These are phyloP conservation scores for Spisula solida DNA, from an alignment of 2,888 invertebrate species.

Conservation along the genomic window DNA sequence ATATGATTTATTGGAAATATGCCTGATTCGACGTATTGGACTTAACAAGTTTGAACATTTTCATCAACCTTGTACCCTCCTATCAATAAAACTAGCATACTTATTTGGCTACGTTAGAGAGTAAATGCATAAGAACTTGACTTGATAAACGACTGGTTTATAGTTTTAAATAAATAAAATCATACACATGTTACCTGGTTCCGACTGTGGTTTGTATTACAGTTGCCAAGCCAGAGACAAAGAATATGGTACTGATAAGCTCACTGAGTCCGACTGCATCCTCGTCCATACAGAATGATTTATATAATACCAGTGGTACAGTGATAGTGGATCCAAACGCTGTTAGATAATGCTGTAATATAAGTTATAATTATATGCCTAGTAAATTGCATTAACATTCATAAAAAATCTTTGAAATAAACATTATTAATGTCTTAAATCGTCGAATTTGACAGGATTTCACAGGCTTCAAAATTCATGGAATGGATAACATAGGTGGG, in stretches of 20 bases:
- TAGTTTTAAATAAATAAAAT: too few species aligned
- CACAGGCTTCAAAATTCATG: not conserved
- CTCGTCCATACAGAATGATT: constrained; percentile 92
- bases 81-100: too few species aligned
- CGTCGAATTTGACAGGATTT: not conserved
- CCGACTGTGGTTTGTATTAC: constrained; percentile 86
- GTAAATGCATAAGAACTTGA: too few species aligned
- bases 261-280: constrained; percentile 84
- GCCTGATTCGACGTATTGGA: too few species aligned
- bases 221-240: constrained; percentile 86
- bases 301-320: constrained; percentile 92
- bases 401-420: too few species aligned
- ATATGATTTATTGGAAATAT: too few species aligned
- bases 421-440: too few species aligned
- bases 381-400: too few species aligned
- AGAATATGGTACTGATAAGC: constrained; percentile 86
- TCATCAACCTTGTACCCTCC: too few species aligned
- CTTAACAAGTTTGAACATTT: too few species aligned
- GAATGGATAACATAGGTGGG: not conserved
- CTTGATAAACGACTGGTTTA: too few species aligned
- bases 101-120: too few species aligned
- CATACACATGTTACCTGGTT: constrained; percentile 79
- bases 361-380: not conserved
- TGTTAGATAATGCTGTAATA: constrained; percentile 88
- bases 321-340: constrained; percentile 94